These are phyloP conservation scores for Drosophila nannoptera DNA, from an alignment of 1,140 invertebrate genomes.

Conservation along the genomic window DNA sequence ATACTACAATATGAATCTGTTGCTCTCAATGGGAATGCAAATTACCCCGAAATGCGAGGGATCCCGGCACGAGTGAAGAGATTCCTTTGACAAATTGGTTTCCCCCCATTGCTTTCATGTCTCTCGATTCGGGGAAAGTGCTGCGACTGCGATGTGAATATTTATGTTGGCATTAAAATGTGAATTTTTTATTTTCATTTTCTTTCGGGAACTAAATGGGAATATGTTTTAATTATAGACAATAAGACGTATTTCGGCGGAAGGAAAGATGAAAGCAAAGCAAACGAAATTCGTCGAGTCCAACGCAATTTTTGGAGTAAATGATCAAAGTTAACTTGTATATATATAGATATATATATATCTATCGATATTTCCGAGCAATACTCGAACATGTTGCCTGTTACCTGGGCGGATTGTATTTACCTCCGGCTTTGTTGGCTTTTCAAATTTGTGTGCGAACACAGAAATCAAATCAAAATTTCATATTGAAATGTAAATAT, in stretches of 20 bases:
- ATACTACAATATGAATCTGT: neutral
- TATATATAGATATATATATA: too few species aligned
- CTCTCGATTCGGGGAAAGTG: constrained; percentile 12
- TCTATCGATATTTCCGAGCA: constrained; percentile 40
- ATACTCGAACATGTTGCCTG: constrained; percentile 27
- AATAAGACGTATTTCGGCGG: too few species aligned
- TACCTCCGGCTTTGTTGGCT: constrained; percentile 49
- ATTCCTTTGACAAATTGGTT: constrained; percentile 19
- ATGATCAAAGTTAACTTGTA: constrained; percentile 25
- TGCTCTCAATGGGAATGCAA: neutral
- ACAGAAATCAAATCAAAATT: constrained; percentile 70
- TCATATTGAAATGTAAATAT: constrained; percentile 75
- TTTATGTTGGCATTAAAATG: constrained; percentile 7
- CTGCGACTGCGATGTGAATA: constrained; percentile 11
- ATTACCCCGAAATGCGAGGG: neutral
- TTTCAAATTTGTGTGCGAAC: constrained; percentile 49
- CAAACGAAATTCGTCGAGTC: too few species aligned
- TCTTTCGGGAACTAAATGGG: neutral
- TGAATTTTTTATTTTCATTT: neutral
- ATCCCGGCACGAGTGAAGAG: neutral
- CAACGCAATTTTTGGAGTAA: too few species aligned
- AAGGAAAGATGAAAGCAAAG: too few species aligned
- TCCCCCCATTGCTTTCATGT: constrained; percentile 1
- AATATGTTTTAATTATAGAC: neutral
- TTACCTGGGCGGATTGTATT: constrained; percentile 45